Evolutionary conservation across 2,888 invertebrate species (phyloP).

Genomic region (Harpalus rufipes): DNA sequence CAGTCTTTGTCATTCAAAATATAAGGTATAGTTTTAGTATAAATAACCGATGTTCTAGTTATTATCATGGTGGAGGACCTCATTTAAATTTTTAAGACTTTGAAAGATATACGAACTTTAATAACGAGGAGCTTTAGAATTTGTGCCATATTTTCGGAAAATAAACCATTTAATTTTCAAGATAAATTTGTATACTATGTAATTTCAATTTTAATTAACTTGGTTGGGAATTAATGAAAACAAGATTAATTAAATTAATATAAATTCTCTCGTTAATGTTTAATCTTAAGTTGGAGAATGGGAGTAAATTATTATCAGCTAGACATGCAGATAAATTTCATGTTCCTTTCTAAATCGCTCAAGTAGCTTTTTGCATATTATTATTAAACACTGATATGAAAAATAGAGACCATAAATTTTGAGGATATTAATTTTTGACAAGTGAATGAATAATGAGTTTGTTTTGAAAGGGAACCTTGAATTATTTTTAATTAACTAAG

Average conservation of each 20-base stretch:
- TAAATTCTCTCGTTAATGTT: conserved; percentile 1
- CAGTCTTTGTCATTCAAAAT: too few relatives aligned
- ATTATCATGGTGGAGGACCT: too few relatives aligned
- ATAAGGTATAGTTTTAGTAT: too few relatives aligned
- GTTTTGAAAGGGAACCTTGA: conserved; percentile 52
- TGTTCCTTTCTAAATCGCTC: conserved; percentile 28
- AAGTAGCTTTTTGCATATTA: conserved; percentile 18
- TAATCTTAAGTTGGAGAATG: conserved; percentile 32
- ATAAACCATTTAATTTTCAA: background rate
- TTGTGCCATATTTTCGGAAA: background rate
- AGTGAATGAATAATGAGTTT: conserved; percentile 49
- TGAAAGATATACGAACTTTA: too few relatives aligned
- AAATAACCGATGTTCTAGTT: too few relatives aligned
- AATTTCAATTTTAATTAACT: conserved; percentile 22
- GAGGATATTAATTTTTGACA: conserved; percentile 49
- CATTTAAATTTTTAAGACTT: too few relatives aligned
- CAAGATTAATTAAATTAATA: conserved; percentile 48
- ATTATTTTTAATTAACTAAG: conserved; percentile 41
- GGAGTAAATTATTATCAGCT: conserved; percentile 22
- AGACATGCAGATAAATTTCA: conserved; percentile 7
- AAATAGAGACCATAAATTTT: conserved; percentile 14
- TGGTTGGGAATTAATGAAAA: conserved; percentile 26
- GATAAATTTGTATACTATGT: background rate
- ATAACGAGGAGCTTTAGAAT: too few relatives aligned
- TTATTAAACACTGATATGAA: conserved; percentile 15